phyloP scores from a whole-genome alignment of 2,113 vertebrate species.

The Solea solea region DNA sequence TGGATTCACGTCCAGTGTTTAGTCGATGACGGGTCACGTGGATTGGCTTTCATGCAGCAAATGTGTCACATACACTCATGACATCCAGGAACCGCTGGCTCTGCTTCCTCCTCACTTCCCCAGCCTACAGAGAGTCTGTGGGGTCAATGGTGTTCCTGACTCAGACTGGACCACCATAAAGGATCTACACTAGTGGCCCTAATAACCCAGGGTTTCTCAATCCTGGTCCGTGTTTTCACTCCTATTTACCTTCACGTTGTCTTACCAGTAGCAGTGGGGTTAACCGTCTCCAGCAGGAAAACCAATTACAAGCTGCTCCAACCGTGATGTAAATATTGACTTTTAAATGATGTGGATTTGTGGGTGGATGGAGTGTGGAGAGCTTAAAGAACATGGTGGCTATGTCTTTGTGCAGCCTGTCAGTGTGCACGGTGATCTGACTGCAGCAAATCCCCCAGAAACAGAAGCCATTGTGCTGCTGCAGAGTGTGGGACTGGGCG shows the following conservation, averaged over 20 bases:
- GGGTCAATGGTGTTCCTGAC: not conserved
- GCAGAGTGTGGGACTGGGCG: slow-evolving; percentile 50
- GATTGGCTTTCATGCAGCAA: slow-evolving; percentile 56
- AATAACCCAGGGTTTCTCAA: too few species aligned
- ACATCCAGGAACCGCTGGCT: slow-evolving; percentile 21
- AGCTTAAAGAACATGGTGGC: slow-evolving; percentile 6
- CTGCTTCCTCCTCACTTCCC: slow-evolving; percentile 13
- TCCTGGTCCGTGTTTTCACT: not conserved
- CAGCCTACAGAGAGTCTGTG: not conserved
- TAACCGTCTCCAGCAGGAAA: not conserved
- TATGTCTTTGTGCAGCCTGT: slow-evolving; percentile 31
- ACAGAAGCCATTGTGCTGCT: slow-evolving; percentile 54
- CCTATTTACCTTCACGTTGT: slow-evolving; percentile 11
- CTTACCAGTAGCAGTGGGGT: not conserved
- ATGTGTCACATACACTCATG: slow-evolving; percentile 43
- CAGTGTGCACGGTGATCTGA: not conserved
- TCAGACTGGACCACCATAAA: not conserved
- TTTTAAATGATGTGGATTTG: slow-evolving; percentile 30
- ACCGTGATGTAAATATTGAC: slow-evolving; percentile 1
- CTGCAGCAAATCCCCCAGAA: slow-evolving; percentile 12
- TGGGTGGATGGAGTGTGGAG: slow-evolving; percentile 14
- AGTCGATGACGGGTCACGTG: slow-evolving; percentile 36
- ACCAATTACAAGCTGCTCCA: slow-evolving; percentile 12
- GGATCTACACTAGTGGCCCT: not conserved
- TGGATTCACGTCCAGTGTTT: slow-evolving; percentile 39